Evolutionary conservation across 2,888 invertebrate genomes (phyloP).

Genomic region (Hirtodrosophila alboralis): DNA sequence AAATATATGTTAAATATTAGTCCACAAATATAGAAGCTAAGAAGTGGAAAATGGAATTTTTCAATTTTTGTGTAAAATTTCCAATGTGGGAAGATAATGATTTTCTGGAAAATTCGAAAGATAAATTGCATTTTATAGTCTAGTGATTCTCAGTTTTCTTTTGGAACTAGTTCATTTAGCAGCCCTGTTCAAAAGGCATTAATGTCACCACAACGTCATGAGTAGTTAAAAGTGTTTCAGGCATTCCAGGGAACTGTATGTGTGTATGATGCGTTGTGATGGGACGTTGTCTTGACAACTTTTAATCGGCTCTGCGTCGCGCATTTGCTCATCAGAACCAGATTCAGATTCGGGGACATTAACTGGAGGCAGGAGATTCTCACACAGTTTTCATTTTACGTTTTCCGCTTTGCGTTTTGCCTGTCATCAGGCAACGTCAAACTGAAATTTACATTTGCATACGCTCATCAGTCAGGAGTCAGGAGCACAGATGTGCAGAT

Average conservation of each 20-base stretch:
- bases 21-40: no score
- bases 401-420: slow-evolving; percentile 32
- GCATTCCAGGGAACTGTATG: slow-evolving; percentile 4
- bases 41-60: no score
- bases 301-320: slow-evolving; percentile 79
- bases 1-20: no score
- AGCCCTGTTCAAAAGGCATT: slow-evolving; percentile 1
- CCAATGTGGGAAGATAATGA: no score
- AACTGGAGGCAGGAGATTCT: slow-evolving; percentile 23
- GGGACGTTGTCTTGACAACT: slow-evolving; percentile 73
- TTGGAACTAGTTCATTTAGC: slow-evolving; percentile 4
- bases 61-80: no score
- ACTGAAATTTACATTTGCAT: slow-evolving; percentile 71
- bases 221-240: slow-evolving; percentile 15
- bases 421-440: slow-evolving; percentile 63
- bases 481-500: slow-evolving; percentile 16
- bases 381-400: slow-evolving; percentile 27
- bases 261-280: slow-evolving; percentile 16
- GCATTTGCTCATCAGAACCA: slow-evolving; percentile 46
- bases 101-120: no score
- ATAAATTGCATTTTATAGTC: no score
- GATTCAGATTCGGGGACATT: slow-evolving; percentile 4
- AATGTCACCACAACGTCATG: slow-evolving; percentile 1
- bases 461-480: slow-evolving; percentile 66
- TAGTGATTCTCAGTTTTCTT: slow-evolving; percentile 1